A percentile compares a stretch with the other conserved stretches of the same genome.
Conservation (phyloP, 2,888 invertebrate genomes). For the Lymantria dispar region DNA sequence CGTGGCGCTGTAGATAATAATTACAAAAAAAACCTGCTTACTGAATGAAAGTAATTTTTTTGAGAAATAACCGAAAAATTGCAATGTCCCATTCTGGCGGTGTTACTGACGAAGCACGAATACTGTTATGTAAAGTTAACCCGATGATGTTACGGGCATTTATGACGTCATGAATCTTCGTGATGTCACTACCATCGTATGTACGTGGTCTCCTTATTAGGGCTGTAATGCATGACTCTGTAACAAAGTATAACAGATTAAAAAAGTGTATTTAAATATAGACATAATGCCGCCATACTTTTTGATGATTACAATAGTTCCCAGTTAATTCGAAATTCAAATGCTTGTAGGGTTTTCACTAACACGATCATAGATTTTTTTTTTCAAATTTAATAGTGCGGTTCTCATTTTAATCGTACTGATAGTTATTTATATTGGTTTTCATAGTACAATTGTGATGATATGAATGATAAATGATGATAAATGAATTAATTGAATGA, state of each 20-base stretch:
- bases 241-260: conserved; percentile 47
- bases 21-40: conserved; percentile 29
- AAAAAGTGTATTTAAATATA: conserved; percentile 5
- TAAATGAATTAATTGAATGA: conserved; percentile 40
- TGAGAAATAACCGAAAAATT: conserved; percentile 45
- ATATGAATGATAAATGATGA: conserved; percentile 11
- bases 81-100: conserved; percentile 74
- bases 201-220: conserved; percentile 70
- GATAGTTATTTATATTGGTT: conserved; percentile 8
- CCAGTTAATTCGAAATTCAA: conserved; percentile 16
- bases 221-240: conserved; percentile 75
- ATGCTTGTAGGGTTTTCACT: conserved; percentile 59
- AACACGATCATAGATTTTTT: conserved; percentile 52
- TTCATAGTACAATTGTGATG: neutral
- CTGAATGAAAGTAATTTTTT: conserved; percentile 20
- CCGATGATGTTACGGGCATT: conserved; percentile 23
- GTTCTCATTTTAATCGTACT: conserved; percentile 39
- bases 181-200: conserved; percentile 63
- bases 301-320: neutral
- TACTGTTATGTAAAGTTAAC: conserved; percentile 70
- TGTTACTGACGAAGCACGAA: conserved; percentile 75
- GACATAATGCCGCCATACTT: neutral
- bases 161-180: conserved; percentile 30
- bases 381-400: conserved; percentile 36
- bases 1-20: neutral